A percentile compares a stretch with the other conserved stretches of the same genome.
phyloP scores from a whole-genome alignment of 2,888 invertebrate species.

The Eueremaeus valkanovi region DNA sequence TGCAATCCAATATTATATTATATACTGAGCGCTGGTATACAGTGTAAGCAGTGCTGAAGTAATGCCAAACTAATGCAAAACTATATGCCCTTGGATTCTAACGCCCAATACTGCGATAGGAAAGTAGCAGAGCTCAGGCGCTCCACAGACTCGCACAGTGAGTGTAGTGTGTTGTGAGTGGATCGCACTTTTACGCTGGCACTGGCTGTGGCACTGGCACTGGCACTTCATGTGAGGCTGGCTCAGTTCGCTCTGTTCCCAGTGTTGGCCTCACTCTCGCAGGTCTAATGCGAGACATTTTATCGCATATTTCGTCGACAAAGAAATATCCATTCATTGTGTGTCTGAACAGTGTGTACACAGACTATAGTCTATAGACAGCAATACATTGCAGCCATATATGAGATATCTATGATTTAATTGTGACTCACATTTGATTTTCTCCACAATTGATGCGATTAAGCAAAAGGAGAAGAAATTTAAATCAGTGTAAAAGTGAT shows the following conservation, averaged over 20 bases:
- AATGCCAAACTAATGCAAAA: constrained; percentile 33
- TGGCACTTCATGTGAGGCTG: background rate
- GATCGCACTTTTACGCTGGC: too few species aligned
- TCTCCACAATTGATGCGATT: background rate
- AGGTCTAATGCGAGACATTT: constrained; percentile 14
- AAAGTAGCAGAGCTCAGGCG: background rate
- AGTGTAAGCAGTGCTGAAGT: background rate
- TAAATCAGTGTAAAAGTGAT: constrained; percentile 1
- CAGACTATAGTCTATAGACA: too few species aligned
- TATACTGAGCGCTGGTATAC: background rate
- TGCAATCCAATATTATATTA: too few species aligned
- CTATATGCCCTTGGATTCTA: constrained; percentile 33
- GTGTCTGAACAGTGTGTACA: background rate
- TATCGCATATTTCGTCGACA: constrained; percentile 31
- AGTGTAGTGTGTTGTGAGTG: background rate
- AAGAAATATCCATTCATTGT: constrained; percentile 28
- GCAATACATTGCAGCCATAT: background rate
- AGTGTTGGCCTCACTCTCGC: constrained; percentile 2
- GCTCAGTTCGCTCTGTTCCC: background rate
- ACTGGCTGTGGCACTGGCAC: background rate
- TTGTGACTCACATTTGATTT: background rate
- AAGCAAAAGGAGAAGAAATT: constrained; percentile 1
- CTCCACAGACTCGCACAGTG: background rate
- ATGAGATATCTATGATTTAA: background rate
- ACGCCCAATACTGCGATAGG: constrained; percentile 16